Evolutionary conservation across 2,888 invertebrate species (phyloP).

Genomic region (Podotricha telesiphe): DNA sequence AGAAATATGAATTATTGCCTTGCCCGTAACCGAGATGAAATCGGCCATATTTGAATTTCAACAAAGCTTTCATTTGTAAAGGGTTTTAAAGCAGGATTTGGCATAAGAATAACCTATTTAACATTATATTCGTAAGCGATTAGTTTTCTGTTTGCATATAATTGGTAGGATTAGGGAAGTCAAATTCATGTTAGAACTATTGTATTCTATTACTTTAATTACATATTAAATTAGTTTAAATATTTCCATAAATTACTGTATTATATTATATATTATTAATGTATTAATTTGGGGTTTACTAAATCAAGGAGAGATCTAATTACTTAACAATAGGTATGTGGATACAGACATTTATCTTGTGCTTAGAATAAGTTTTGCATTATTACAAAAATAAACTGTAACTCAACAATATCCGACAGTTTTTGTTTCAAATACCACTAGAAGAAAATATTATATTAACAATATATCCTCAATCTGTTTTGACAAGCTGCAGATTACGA

Average conservation of each 20-base stretch:
- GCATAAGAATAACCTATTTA: constrained; percentile 61
- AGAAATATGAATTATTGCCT: constrained; percentile 77
- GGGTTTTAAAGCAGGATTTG: constrained; percentile 58
- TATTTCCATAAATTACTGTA: constrained; percentile 14
- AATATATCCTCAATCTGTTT: too few relatives aligned
- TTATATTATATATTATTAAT: not conserved
- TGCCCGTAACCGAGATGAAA: constrained; percentile 72
- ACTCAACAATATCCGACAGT: too few relatives aligned
- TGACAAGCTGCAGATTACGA: not conserved
- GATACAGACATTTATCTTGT: too few relatives aligned
- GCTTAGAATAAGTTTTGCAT: too few relatives aligned
- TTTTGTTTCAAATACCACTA: too few relatives aligned
- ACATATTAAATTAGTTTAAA: not conserved
- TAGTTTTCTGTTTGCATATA: constrained; percentile 63
- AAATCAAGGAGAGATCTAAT: not conserved
- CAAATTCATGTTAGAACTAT: constrained; percentile 24
- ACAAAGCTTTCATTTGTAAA: constrained; percentile 60
- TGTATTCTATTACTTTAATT: constrained; percentile 23
- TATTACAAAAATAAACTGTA: too few relatives aligned
- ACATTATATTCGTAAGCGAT: constrained; percentile 64
- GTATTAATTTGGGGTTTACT: not conserved
- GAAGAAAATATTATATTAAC: too few relatives aligned
- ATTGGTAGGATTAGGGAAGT: constrained; percentile 48
- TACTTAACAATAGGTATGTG: not conserved
- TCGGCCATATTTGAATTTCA: constrained; percentile 67